A percentile compares a stretch with the other conserved stretches of the same genome.
phyloP scores from a whole-genome alignment of 2,888 invertebrate species.

The Apocheima hispidaria region DNA sequence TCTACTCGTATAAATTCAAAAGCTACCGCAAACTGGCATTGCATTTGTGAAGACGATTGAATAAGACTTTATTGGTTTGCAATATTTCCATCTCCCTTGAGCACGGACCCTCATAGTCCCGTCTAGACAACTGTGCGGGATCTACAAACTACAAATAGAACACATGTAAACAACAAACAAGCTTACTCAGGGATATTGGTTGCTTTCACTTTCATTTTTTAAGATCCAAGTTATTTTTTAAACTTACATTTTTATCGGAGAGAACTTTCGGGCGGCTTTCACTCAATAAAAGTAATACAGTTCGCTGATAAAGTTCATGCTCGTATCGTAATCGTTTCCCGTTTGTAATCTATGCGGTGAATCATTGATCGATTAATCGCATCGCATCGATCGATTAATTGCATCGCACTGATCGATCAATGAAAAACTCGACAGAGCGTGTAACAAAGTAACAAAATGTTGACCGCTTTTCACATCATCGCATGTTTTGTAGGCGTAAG shows the following conservation, averaged over 20 bases:
- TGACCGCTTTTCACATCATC: constrained; percentile 51
- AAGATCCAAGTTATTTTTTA: constrained; percentile 36
- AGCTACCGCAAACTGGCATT: constrained; percentile 31
- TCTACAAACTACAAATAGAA: constrained; percentile 62
- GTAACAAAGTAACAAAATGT: constrained; percentile 51
- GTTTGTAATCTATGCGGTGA: constrained; percentile 25
- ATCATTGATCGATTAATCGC: constrained; percentile 46
- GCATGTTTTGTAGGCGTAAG: constrained; percentile 41
- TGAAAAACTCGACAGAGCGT: constrained; percentile 48
- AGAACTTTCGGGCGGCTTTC: constrained; percentile 39
- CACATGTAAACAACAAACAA: constrained; percentile 60
- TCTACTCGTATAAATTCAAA: background rate
- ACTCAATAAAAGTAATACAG: constrained; percentile 30
- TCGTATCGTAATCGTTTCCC: constrained; percentile 26
- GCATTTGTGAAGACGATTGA: constrained; percentile 50
- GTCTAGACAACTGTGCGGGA: constrained; percentile 76
- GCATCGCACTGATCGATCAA: constrained; percentile 47
- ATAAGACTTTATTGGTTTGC: constrained; percentile 73
- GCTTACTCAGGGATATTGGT: constrained; percentile 49
- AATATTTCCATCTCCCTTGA: constrained; percentile 65
- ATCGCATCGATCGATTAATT: constrained; percentile 47
- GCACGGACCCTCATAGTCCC: constrained; percentile 63
- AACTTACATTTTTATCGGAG: constrained; percentile 34
- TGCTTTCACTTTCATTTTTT: constrained; percentile 52
- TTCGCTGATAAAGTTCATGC: constrained; percentile 26